Base-by-base conservation (phyloP, 2,797 vertebrate species). In the Dendrocincla tyrannina region DNA sequence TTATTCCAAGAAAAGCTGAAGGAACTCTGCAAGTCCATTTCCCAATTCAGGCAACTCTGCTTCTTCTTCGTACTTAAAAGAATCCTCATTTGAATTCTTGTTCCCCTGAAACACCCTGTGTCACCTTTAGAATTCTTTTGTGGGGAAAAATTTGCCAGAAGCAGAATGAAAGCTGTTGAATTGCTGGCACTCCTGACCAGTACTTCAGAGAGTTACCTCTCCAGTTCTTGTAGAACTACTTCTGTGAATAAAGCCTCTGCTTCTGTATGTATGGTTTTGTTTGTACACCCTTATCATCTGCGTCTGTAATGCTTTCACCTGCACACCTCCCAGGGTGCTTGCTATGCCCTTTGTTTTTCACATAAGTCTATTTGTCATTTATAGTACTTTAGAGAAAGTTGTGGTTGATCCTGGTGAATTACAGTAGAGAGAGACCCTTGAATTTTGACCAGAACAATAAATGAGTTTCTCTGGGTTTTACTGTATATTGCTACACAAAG, bases 381-480 rank as follows among this genome's bases (percentile, higher is more conserved):
- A 46, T 3, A 20, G 23, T 41, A 67, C 47, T 66, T 82, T 0
- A 52, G 44, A 74, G 87, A 78, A 58, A 67, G 12, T 20, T 62
- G 11, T 23, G 19, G 17, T 82, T 77, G 44, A 42, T 90, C 41
- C 33, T 53, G 15, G 13, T 67, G 56, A 74, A 42, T 58, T 79
- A 17, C 0, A 0, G 41, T 79, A 78, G 33, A 86, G 19, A 44
- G 63, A 56, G 0, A 3, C 8, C 22, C 17, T 82, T 91, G 33
- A 74, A 93, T 92, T 92, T 80, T 92, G 47, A 73, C 30, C 11
- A 64, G 53, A 83, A 33, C 8, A 66, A 17, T 67, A 59, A n/a
- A 8, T n/a, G 30, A 7, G 7, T 68, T 77, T 82, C 5, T 64
- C 15, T 72, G 17, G 0, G 1, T 70, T 83, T 82, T 76, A 32